Evolutionary conservation across 1,140 invertebrate species (phyloP), one percentile per base, ranked within the genome.

Genomic region (Stratiolaelaps scimitus): DNA sequence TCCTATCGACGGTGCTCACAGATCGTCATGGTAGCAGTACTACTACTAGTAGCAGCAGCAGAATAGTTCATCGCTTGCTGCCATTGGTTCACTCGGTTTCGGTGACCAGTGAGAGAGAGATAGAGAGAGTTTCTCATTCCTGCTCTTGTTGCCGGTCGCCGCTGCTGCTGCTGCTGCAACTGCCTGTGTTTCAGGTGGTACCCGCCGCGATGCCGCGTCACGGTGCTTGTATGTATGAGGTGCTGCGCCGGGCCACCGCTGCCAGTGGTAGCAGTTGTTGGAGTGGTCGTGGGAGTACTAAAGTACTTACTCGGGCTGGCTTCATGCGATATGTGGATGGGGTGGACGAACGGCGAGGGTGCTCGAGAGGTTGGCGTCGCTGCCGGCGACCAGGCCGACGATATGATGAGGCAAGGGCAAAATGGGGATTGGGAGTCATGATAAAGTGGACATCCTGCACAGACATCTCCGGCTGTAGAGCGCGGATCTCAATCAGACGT

Each of bases 401-500:
- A 40, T 40, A 40, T 40, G 34, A 40, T 10, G 34, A 40, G 5
- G 34, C 10, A 40, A 40, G 34, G 34, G 34, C 34, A 40, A 40
- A 40, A 10, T 40, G 34, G 34, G 34, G 34, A 10, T 40, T 10
- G 34, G 10, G 34, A 40, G 10, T 40, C 26, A 60, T 60, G 53
- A 60, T 60, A 60, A 60, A 60, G 23, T 26, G 53, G 53, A 60
- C 53, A 40, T 40, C 34, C 34, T 40, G 34, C 4, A 6, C 34
- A 60, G 53, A 60, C 19, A 6, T 48, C 47, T 20, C 19, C 19
- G 26, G 47, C 5, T 20, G 26, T 20, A 15, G 47, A 48, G 53
- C 47, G 47, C n/a, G 26, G 26, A 60, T 60, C 53, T 60, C 53
- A 60, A 26, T 26, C 53, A 34, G 53, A 34, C 34, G 53, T 26